Conservation (phyloP, 2,888 invertebrate species). For the Schizotus pectinicornis region DNA sequence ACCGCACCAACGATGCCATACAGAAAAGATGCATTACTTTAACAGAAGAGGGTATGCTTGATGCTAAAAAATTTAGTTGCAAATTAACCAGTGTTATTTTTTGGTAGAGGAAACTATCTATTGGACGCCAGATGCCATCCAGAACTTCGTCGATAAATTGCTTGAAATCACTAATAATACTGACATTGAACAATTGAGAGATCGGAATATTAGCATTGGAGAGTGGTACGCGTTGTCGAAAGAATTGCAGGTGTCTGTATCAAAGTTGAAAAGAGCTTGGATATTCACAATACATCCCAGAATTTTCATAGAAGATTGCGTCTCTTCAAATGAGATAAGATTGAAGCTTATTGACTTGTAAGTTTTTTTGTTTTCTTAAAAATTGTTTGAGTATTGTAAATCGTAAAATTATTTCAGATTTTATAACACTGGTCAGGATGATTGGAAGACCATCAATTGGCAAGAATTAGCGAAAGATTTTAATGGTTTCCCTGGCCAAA, state of each 20-base stretch:
- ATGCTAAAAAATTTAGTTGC: not conserved
- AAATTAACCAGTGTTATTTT: not conserved
- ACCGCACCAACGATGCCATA: slow-evolving; percentile 26
- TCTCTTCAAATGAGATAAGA: slow-evolving; percentile 19
- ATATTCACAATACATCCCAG: slow-evolving; percentile 33
- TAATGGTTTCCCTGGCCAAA: slow-evolving; percentile 33
- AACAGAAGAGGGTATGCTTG: not conserved
- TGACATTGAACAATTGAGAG: slow-evolving; percentile 32
- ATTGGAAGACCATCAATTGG: slow-evolving; percentile 41
- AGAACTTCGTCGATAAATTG: slow-evolving; percentile 32
- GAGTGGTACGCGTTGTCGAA: slow-evolving; percentile 37
- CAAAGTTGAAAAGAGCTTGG: slow-evolving; percentile 36
- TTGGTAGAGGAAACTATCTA: not conserved
- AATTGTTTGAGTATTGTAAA: not conserved
- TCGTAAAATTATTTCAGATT: slow-evolving; percentile 32
- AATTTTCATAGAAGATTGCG: slow-evolving; percentile 32
- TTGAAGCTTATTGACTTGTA: slow-evolving; percentile 32
- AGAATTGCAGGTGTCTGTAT: slow-evolving; percentile 31
- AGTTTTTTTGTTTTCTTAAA: slow-evolving; percentile 18
- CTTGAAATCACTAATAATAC: slow-evolving; percentile 30
- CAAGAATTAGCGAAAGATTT: slow-evolving; percentile 34
- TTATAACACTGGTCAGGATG: slow-evolving; percentile 31
- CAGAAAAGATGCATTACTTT: slow-evolving; percentile 21
- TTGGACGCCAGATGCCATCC: slow-evolving; percentile 30
- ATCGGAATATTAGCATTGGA: slow-evolving; percentile 21